phyloP scores from a whole-genome alignment of 1,140 invertebrate species.

The Matsumurasca onukii region DNA sequence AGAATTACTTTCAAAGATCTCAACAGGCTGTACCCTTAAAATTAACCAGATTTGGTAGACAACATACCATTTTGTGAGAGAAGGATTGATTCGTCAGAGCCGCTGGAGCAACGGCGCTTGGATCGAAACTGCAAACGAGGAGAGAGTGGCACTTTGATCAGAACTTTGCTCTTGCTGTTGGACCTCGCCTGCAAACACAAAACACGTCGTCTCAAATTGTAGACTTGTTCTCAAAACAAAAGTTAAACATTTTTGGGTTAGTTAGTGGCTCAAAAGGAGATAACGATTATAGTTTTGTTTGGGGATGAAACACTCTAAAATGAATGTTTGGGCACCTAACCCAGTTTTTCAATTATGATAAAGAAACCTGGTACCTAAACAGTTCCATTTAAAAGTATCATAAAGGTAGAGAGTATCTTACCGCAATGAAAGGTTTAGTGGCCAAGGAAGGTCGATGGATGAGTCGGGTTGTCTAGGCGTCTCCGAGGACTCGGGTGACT shows the following conservation, averaged over 20 bases:
- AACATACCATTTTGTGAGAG: conserved; percentile 51
- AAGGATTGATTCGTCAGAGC: conserved; percentile 57
- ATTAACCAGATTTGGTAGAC: too few relatives aligned
- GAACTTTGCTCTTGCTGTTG: conserved; percentile 2
- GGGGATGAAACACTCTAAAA: too few relatives aligned
- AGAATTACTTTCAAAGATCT: neutral
- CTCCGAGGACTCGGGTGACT: conserved; percentile 19
- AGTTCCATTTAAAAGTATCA: too few relatives aligned
- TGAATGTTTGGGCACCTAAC: too few relatives aligned
- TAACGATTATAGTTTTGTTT: too few relatives aligned
- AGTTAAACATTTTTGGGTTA: too few relatives aligned
- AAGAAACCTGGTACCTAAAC: too few relatives aligned
- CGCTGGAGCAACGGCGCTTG: conserved; percentile 51
- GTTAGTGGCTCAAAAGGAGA: too few relatives aligned
- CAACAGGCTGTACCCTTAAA: too few relatives aligned
- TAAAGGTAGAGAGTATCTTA: neutral
- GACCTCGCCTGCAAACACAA: neutral
- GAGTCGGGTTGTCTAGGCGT: neutral
- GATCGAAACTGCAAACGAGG: conserved; percentile 40
- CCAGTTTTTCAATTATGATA: too few relatives aligned
- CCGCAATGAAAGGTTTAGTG: conserved; percentile 4
- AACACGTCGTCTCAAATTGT: too few relatives aligned
- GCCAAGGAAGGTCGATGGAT: neutral
- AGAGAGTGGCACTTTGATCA: conserved; percentile 42
- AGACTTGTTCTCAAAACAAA: too few relatives aligned